phyloP scores from a whole-genome alignment of 2,888 invertebrate species.

The Leucophenga maculata region DNA sequence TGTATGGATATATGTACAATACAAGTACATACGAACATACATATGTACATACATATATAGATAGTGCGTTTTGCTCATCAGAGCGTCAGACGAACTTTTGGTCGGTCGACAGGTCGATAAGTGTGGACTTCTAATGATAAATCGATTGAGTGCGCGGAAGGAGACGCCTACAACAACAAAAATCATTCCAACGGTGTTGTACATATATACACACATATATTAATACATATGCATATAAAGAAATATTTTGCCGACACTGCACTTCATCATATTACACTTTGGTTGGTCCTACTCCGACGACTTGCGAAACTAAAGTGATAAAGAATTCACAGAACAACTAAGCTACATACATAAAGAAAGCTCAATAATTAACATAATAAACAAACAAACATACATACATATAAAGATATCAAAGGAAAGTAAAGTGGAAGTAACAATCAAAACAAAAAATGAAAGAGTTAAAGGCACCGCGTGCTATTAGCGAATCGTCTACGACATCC shows the following conservation, averaged over 20 bases:
- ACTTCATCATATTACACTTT: too few species aligned
- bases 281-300: neutral
- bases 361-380: neutral
- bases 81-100: too few species aligned
- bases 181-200: neutral
- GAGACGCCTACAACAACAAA: neutral
- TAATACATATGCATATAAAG: too few species aligned
- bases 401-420: neutral
- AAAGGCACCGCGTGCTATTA: constrained; percentile 65
- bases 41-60: too few species aligned
- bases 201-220: neutral
- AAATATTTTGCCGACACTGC: too few species aligned
- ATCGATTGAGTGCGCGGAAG: neutral
- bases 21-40: too few species aligned
- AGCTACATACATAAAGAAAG: neutral
- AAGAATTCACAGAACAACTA: constrained; percentile 18
- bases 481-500: constrained; percentile 68
- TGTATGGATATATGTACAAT: too few species aligned
- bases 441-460: constrained; percentile 54
- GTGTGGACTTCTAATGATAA: neutral
- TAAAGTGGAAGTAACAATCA: constrained; percentile 7
- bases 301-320: neutral
- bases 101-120: neutral
- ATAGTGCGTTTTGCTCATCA: too few species aligned
- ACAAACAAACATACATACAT: constrained; percentile 7